These are phyloP conservation scores for Papilio dardanus DNA, from an alignment of 1,140 invertebrate genomes.

Conservation along the genomic window DNA sequence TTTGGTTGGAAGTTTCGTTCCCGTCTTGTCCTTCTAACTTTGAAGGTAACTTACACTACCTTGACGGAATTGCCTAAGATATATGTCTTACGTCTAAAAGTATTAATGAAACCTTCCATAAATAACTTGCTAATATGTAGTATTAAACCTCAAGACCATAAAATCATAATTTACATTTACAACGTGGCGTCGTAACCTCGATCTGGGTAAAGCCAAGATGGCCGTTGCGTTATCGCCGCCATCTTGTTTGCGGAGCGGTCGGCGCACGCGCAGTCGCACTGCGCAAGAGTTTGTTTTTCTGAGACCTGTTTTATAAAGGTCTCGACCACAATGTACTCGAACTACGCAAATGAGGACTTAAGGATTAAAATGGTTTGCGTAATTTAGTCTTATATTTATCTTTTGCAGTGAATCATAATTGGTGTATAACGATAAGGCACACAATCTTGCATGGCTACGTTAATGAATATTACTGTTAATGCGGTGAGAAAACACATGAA, in stretches of 20 bases:
- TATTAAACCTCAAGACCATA: constrained; percentile 32
- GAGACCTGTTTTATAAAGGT: constrained; percentile 69
- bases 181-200: constrained; percentile 61
- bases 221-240: constrained; percentile 71
- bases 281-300: constrained; percentile 73
- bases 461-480: constrained; percentile 37
- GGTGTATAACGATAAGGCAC: constrained; percentile 35
- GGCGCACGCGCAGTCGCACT: constrained; percentile 44
- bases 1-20: too few species aligned
- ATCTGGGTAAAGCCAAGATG: constrained; percentile 63
- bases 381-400: constrained; percentile 53
- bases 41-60: neutral
- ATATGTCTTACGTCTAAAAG: neutral
- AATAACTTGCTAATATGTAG: constrained; percentile 35
- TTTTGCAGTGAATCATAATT: constrained; percentile 46
- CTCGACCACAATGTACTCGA: constrained; percentile 51
- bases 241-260: constrained; percentile 66
- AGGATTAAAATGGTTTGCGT: constrained; percentile 60
- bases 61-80: neutral
- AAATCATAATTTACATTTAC: constrained; percentile 46
- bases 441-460: constrained; percentile 33
- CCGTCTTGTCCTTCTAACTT: too few species aligned
- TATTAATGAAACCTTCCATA: constrained; percentile 26
- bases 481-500: constrained; percentile 23
- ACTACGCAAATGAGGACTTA: constrained; percentile 62